Evolutionary conservation across 2,797 vertebrate genomes (phyloP), one percentile per base, ranked within the genome.

Genomic region (Falco peregrinus): DNA sequence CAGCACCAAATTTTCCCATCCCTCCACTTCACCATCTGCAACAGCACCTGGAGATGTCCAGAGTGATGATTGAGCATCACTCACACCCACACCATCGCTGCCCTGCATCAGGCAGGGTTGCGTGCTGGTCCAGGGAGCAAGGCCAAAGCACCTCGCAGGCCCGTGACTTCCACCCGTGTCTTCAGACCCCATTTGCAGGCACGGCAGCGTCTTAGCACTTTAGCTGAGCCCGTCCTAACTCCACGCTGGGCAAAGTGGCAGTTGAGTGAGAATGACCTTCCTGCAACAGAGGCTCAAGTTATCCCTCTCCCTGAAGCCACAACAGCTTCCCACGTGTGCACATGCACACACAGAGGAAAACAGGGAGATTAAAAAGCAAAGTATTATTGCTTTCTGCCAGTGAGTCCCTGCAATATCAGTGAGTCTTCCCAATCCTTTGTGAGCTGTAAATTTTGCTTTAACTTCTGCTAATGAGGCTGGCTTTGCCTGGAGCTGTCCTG

Each of bases 321-420:
- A 1, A 1, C 59, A 50, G 57, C 19, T 16, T 59, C 37, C 83
- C 31, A 4, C 4, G 0, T 2, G 3, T 7, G 14, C 26, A 21
- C 2, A 0, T 3, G 13, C 7, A 20, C 39, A 21, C 25, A 2
- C 7, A 6, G 54, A 26, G 48, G 29, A 47, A 88, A 59, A 63
- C 8, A 1, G 0, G 9, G 56, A 39, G 51, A 45, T 79, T 61
- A 24, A 37, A 41, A 16, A 21, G 41, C 31, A 81, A 71, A 39
- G 31, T 3, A 5, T 10, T 6, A 18, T 10, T 45, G 18, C 35
- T 78, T 65, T 69, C 68, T 11, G 51, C 56, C 41, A 4, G 54
- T 0, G 0, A 8, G 31, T 50, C 26, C 41, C 33, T 81, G 20
- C 1, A 0, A 22, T 11, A 47, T 1, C 83, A 39, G 9, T 0